A percentile compares a stretch with the other conserved stretches of the same genome.
Conservation (phyloP, 2,888 invertebrate species). For the Cephalotes varians region DNA sequence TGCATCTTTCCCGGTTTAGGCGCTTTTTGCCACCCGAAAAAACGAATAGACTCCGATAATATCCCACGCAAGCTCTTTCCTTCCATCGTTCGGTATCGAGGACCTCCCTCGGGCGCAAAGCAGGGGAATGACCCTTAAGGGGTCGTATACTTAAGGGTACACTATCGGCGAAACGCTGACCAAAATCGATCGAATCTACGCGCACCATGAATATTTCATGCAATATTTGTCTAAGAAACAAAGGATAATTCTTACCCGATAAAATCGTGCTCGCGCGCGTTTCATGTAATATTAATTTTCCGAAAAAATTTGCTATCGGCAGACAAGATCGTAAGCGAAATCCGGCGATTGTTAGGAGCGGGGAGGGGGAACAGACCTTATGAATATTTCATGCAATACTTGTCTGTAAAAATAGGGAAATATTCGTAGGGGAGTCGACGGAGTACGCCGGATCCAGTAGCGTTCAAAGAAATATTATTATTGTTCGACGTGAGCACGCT, state of each 20-base stretch:
- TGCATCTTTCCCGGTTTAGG: slow-evolving; percentile 68
- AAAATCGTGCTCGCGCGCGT: slow-evolving; percentile 33
- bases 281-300: slow-evolving; percentile 55
- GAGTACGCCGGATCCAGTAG: neutral
- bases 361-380: neutral
- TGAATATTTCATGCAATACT: slow-evolving; percentile 57
- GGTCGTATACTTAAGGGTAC: neutral
- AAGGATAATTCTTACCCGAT: slow-evolving; percentile 49
- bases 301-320: slow-evolving; percentile 48
- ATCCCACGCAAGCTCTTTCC: too few species aligned
- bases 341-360: slow-evolving; percentile 34
- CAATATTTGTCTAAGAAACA: slow-evolving; percentile 53
- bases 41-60: slow-evolving; percentile 71
- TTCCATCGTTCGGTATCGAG: too few species aligned
- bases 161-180: slow-evolving; percentile 32
- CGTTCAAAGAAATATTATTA: slow-evolving; percentile 52
- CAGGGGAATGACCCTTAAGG: neutral
- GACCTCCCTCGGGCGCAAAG: neutral
- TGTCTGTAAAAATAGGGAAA: slow-evolving; percentile 50
- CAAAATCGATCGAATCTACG: slow-evolving; percentile 32
- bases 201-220: slow-evolving; percentile 49
- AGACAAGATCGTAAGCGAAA: slow-evolving; percentile 54
- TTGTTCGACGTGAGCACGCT: slow-evolving; percentile 37
- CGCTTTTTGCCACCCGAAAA: slow-evolving; percentile 65
- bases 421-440: slow-evolving; percentile 29